Base-by-base conservation (phyloP, 2,113 vertebrate species). In the Zosterops lateralis region DNA sequence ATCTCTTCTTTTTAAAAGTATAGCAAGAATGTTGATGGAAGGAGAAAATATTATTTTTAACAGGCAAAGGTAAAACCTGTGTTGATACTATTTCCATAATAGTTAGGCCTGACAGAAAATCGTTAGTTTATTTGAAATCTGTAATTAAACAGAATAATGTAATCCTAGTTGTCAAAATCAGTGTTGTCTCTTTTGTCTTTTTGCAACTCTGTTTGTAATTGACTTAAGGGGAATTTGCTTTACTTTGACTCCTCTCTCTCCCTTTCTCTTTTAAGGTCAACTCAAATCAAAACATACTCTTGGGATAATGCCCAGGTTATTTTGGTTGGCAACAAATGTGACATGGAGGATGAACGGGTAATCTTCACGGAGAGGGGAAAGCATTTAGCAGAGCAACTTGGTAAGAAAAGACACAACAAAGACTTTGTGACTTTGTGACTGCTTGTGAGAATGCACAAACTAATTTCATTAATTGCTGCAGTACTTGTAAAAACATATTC, bases 251-350 rank as follows among this genome's bases (percentile, higher is more conserved):
- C 71, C 71, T 80, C n/a, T 60, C 4, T 94, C 65, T 96, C 61
- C 90, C 56, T 87, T 90, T 95, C 29, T 90, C 26, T 91, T 91
- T 67, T 86, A 96, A 99, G 99, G 99, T 99, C 99, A 91, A 99
- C 99, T 94, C 99, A 99, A 97, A 99, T 99, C 96, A 99, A 99
- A 97, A 99, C 99, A 0, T 99, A 99, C 94, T 99, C 99, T 28
- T 99, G 99, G 99, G 99, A 99, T 95, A 99, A 99, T 84, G 99
- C 99, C 60, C 99, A 99, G 97, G 99, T 99, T 97, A 98, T 99
- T 96, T 97, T 99, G 94, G 99, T 99, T 15, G 99, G 98, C 56
- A 99, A 99, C 97, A 99, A 99, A 94, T 99, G 99, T 95, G 99
- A 99, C 96, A 99, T 99, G 99, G 99, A 99, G 82, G 99, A 99